Evolutionary conservation across 2,113 vertebrate genomes (phyloP), one percentile per base, ranked within the genome.

Genomic region (Hydrolagus affinis): DNA sequence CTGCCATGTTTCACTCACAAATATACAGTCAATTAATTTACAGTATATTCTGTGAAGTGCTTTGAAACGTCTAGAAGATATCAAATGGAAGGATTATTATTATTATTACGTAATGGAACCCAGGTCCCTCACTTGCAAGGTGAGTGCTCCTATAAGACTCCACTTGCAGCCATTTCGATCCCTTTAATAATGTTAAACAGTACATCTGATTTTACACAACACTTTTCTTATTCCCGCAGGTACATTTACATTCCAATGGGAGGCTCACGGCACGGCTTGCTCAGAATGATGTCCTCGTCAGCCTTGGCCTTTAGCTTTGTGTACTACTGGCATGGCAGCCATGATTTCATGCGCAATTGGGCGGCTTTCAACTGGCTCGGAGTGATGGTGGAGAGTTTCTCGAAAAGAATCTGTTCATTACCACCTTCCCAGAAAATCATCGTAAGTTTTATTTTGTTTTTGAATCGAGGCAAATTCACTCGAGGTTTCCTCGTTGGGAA

Each of bases 161-260:
- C 62, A 19, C 15, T 14, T 28, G 10, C 11, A 83, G 30, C 32
- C 21, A 60, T 64, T 21, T 72, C 19, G 64, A 83, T 15, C 8
- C 32, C 25, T 10, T 66, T 44, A 3, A 6, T 3, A 15, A 17
- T 60, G 59, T 62, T 78, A 15, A n/a, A n/a, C n/a, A n/a, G n/a
- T 83, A 64, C 44, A 44, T 44, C 44, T 44, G 44, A 44, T 6
- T 44, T 83, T 83, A 21, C 4, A 66, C 21, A 83, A 14, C 28
- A 10, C 85, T 91, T 59, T 90, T 0, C 0, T 88, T 89, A 88
- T 85, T 85, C 28, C 56, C 89, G 9, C 89, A 99, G 98, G 90
- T 99, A 98, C 86, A 95, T 99, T 91, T 99, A 98, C 14, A 90
- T 98, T 86, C 98, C 98, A 0, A 75, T 96, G 90, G 98, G 97